Base-by-base conservation (phyloP, 2,113 vertebrate species). In the Periophthalmus modestus region DNA sequence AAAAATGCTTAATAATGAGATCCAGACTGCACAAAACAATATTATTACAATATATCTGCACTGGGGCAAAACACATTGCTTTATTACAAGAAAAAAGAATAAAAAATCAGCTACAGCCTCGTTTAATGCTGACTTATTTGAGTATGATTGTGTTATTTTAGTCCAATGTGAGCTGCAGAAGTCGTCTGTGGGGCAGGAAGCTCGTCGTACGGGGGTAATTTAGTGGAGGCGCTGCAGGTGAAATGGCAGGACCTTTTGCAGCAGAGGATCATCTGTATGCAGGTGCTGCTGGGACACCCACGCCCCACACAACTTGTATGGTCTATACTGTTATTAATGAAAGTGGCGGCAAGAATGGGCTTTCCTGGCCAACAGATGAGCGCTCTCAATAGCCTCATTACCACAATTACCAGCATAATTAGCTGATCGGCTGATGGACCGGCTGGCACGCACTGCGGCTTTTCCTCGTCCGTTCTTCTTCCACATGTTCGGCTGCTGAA, bases 341-440 rank as follows among this genome's bases (percentile, higher is more conserved):
- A 69, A 50, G 71, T 68, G 78, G 28, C 71, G 4, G 52, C 50
- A 13, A 33, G 77, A 62, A 61, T 24, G 2, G 62, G 65, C n/a
- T 18, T 67, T 65, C n/a, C 63, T 67, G 81, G 75, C 75, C 85
- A 84, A 79, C 71, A 75, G 71, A 84, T 57, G 77, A 82, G 72
- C 10, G 7, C 74, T 75, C 80, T 85, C 78, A 67, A 55, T 55
- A 47, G 78, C 80, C 82, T 83, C 78, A 73, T 85, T 85, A 79
- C 73, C 61, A 69, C 74, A 84, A 71, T 84, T 73, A 82, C 59
- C 75, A 70, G 68, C 12, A 13, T 82, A 73, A 85, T 85, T 82
- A 85, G 83, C 83, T 78, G 78, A 79, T 74, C 80, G 74, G 83
- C 81, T 74, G 69, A 69, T 70, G 73, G 78, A 63, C 46, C 50